These are phyloP conservation scores for Todiramphus chloris DNA, from an alignment of 2,113 vertebrate species.

Conservation along the genomic window DNA sequence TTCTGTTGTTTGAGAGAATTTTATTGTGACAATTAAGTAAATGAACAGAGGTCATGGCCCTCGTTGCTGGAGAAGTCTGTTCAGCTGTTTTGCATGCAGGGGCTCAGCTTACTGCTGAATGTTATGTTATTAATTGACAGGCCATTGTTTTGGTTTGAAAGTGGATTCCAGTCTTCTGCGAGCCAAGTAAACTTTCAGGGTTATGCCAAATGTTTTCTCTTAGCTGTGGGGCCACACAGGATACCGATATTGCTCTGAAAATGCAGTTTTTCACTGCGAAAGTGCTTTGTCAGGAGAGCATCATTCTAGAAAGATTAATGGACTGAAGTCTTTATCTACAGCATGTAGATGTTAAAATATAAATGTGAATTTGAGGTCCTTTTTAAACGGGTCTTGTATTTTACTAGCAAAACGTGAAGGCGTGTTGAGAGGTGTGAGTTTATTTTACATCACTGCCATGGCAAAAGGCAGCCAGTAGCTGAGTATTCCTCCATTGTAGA, in stretches of 20 bases:
- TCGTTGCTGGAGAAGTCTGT: slow-evolving; percentile 3
- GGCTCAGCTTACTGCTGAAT: neutral
- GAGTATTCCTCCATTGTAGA: neutral
- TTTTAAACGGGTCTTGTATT: neutral
- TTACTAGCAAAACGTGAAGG: neutral
- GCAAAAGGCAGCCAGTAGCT: neutral
- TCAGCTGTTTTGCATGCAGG: neutral
- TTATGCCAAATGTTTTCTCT: neutral
- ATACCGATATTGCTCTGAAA: neutral
- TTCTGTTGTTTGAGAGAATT: neutral
- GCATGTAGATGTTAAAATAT: neutral
- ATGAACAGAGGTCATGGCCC: neutral
- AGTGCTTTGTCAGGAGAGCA: slow-evolving; percentile 7
- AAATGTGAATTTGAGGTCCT: slow-evolving; percentile 24
- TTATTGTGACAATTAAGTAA: neutral
- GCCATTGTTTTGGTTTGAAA: slow-evolving; percentile 1
- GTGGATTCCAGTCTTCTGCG: neutral
- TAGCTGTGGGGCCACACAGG: neutral
- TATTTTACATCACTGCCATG: neutral
- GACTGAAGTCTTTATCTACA: neutral
- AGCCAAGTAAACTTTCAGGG: neutral
- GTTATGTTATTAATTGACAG: slow-evolving; percentile 46
- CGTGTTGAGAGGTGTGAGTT: neutral
- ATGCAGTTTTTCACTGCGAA: neutral
- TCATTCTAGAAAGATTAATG: slow-evolving; percentile 11